These are phyloP conservation scores for Apantesis nais DNA, from an alignment of 2,888 invertebrate genomes.

Conservation along the genomic window DNA sequence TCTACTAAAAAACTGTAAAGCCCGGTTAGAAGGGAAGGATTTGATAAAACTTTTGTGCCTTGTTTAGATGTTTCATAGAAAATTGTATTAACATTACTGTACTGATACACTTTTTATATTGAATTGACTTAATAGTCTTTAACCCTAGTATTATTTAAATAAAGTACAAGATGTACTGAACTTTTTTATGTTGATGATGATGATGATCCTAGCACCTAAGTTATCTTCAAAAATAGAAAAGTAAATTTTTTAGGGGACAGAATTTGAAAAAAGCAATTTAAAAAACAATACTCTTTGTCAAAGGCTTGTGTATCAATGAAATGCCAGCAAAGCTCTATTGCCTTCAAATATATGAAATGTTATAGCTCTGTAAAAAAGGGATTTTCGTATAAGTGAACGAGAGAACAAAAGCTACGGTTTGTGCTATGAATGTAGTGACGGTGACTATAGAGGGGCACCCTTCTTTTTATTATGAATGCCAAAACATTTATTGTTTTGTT, in stretches of 20 bases:
- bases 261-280: not conserved
- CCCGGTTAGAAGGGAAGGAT: not conserved
- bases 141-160: too few relatives aligned
- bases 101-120: not conserved
- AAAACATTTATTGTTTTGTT: slow-evolving; percentile 5
- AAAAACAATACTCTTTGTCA: slow-evolving; percentile 3
- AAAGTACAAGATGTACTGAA: not conserved
- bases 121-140: not conserved
- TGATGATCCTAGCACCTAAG: not conserved
- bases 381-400: slow-evolving; percentile 28
- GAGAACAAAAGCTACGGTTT: slow-evolving; percentile 17
- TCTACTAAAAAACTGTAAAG: too few relatives aligned
- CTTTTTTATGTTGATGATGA: too few relatives aligned
- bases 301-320: not conserved
- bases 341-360: slow-evolving; percentile 2
- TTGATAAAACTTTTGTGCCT: not conserved
- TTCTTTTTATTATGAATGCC: slow-evolving; percentile 12
- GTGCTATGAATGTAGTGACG: slow-evolving; percentile 7
- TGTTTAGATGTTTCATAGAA: not conserved
- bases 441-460: not conserved
- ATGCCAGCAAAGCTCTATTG: slow-evolving; percentile 3
- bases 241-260: not conserved
- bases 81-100: not conserved
- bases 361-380: slow-evolving; percentile 14
- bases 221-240: not conserved